Conservation (phyloP, 2,113 vertebrate species). For the Thryonomys swinderianus region DNA sequence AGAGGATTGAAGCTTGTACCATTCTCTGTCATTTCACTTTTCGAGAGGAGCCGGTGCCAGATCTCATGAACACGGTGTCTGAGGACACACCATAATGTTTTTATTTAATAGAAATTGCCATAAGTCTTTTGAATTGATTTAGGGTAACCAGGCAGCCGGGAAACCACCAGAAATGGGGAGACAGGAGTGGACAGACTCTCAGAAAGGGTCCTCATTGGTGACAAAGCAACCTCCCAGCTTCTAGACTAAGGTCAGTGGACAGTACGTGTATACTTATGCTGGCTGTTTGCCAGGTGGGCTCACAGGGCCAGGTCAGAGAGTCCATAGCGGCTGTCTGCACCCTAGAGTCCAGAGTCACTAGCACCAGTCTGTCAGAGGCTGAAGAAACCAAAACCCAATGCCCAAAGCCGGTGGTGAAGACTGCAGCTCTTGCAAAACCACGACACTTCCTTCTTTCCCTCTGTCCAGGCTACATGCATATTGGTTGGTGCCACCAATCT, state of each 20-base stretch:
- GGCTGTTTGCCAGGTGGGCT: neutral
- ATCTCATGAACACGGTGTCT: neutral
- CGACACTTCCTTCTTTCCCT: neutral
- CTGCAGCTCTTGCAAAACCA: neutral
- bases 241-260: neutral
- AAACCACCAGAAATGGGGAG: no score
- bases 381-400: neutral
- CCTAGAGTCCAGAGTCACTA: neutral
- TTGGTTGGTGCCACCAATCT: neutral
- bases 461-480: neutral
- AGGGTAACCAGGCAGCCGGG: neutral
- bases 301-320: neutral
- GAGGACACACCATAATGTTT: neutral
- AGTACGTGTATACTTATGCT: no score
- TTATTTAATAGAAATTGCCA: neutral
- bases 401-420: neutral
- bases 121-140: neutral
- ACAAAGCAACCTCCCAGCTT: neutral
- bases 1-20: neutral
- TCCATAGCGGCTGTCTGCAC: neutral
- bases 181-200: rapidly evolving
- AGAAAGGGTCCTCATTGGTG: rapidly evolving
- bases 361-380: neutral
- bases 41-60: neutral
- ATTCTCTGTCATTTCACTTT: neutral